Base-by-base conservation (phyloP, 2,888 invertebrate genomes). In the Apodemia mormo region DNA sequence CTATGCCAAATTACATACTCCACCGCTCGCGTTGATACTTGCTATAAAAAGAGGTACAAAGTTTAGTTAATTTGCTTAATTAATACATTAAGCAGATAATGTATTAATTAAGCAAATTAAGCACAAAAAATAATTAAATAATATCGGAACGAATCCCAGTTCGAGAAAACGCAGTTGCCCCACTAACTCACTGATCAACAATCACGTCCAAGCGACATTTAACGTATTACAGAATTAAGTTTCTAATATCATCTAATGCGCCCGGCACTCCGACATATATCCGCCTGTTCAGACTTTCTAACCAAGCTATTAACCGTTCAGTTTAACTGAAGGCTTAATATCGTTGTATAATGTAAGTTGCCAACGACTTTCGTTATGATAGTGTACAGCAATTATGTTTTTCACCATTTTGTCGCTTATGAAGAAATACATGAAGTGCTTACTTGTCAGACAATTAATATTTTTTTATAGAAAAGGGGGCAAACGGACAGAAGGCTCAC, bases 191-290 rank as follows among this genome's bases (percentile, higher is more conserved):
- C 5, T 49, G 49, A 14, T 49, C 49, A 61, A 14, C 33, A 29
- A 56, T 61, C 58, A 30, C 58, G 29, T 29, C 33, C 33, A 29
- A 33, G 12, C 9, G 58, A 61, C 30, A 61, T 61, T 61, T 61
- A 61, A 61, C 58, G 29, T 61, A 33, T 61, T 61, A 61, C 33
- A 61, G 33, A 61, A 61, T 61, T 61, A 61, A 61, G 30, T 61
- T 61, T 61, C 58, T 61, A 61, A 61, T 61, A 61, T 58, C 58
- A 58, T 61, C 30, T 61, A 61, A 61, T 61, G 30, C 58, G 58
- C 58, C 56, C 30, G 58, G 33, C 58, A 30, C 10, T 61, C 58
- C 58, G 33, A 61, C 58, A 61, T 61, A 61, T 61, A 61, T 61
- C 58, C 56, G 56, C 56, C 29, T 12, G 58, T 61, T 61, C 58